phyloP scores from a whole-genome alignment of 2,797 vertebrate genomes.

The Periophthalmus magnuspinnatus region DNA sequence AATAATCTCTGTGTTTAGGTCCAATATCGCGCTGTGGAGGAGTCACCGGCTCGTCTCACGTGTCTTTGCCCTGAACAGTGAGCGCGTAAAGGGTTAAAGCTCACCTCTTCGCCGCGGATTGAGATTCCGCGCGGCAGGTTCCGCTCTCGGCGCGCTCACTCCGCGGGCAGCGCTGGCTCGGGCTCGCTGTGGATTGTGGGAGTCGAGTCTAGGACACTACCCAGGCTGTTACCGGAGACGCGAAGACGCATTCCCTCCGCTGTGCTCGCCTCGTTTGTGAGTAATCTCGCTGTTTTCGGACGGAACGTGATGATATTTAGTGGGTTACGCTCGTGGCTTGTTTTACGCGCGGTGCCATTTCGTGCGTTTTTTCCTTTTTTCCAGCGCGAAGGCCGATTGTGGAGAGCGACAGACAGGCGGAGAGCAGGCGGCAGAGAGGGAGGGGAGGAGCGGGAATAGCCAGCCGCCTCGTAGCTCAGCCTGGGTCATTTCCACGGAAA shows the following conservation, averaged over 20 bases:
- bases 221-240: slow-evolving; percentile 61
- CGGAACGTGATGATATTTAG: neutral
- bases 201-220: slow-evolving; percentile 59
- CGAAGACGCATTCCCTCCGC: slow-evolving; percentile 40
- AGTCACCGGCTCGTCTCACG: neutral
- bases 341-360: slow-evolving; percentile 37
- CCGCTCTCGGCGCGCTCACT: slow-evolving; percentile 39
- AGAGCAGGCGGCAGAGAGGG: slow-evolving; percentile 30
- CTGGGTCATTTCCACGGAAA: slow-evolving; percentile 28
- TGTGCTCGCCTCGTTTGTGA: slow-evolving; percentile 48
- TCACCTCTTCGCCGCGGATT: slow-evolving; percentile 23
- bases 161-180: slow-evolving; percentile 54
- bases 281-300: slow-evolving; percentile 40
- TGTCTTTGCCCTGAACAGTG: neutral
- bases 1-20: neutral
- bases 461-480: slow-evolving; percentile 14
- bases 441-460: slow-evolving; percentile 44
- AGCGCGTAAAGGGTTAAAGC: slow-evolving; percentile 53
- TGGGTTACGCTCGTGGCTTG: neutral
- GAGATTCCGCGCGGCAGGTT: slow-evolving; percentile 17
- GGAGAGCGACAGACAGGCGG: slow-evolving; percentile 27
- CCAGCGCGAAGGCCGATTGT: slow-evolving; percentile 51
- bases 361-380: slow-evolving; percentile 7
- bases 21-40: neutral
- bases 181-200: slow-evolving; percentile 80